A percentile compares a stretch with the other conserved stretches of the same genome.
phyloP scores from a whole-genome alignment of 2,113 vertebrate genomes.

The Nipponia nippon region DNA sequence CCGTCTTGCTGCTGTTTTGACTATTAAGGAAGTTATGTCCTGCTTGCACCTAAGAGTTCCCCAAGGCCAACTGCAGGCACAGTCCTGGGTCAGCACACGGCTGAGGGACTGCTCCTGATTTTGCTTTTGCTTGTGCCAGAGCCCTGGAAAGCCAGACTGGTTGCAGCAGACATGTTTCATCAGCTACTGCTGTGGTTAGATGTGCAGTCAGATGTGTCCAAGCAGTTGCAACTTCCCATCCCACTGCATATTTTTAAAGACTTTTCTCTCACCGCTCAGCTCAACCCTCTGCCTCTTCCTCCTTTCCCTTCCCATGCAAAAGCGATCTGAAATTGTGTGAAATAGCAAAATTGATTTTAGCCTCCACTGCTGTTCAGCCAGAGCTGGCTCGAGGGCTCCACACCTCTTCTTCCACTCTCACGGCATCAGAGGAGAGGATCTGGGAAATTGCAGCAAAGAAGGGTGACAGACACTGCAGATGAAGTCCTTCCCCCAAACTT shows the following conservation, averaged over 20 bases:
- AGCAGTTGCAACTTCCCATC: background rate
- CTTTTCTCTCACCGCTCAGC: background rate
- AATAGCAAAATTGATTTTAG: background rate
- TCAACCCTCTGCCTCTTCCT: background rate
- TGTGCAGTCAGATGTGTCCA: background rate
- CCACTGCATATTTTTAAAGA: background rate
- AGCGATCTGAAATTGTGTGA: background rate
- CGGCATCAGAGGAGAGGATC: background rate
- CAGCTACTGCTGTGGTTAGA: background rate
- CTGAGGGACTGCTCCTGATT: background rate
- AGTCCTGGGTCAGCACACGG: fast-evolving
- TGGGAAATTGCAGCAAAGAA: background rate
- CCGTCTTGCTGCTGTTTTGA: background rate
- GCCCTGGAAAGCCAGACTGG: background rate
- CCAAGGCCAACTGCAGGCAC: background rate
- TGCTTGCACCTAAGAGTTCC: background rate
- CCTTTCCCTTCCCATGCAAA: background rate
- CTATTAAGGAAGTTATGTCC: background rate
- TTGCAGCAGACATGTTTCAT: background rate
- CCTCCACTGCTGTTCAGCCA: background rate
- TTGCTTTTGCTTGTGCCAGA: background rate
- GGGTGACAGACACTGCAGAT: background rate
- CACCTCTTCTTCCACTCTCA: background rate
- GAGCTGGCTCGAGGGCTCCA: background rate
- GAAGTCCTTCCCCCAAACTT: background rate